Evolutionary conservation across 2,797 vertebrate genomes (phyloP), one percentile per base, ranked within the genome.

Genomic region (Notamacropus eugenii): DNA sequence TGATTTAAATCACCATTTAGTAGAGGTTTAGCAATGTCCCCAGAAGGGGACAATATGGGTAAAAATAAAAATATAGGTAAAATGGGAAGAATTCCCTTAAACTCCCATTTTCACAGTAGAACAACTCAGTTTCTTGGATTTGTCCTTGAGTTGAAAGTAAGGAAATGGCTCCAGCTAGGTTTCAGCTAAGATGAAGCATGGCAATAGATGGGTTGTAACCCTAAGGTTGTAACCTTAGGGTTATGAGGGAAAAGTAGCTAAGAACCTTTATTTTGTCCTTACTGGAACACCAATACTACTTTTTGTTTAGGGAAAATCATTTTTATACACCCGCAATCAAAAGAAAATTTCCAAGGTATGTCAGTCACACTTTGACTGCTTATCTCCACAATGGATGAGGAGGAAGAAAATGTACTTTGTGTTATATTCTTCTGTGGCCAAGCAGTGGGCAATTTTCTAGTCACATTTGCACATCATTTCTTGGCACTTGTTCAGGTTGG

Each of bases 391-490:
- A 87, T 99, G 57, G 10, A 99, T 98, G 62, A 99, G 98, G 27
- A 99, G 99, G 99, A 99, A 99, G 9, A 99, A 27, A 74, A 99
- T 97, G 46, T 99, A 99, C 97, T 98, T 99, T 2, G n/a, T 40
- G 5, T 98, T 98, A 98, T 99, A 99, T 4, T 99, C 98, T 5
- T 99, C 98, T 96, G 96, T 98, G 93, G 98, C 98, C 95, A 99
- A 98, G 96, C 99, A 99, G 96, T 98, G 98, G 93, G 99, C 99
- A 54, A 99, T 98, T 57, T 99, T 98, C 95, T 98, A 98, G 98
- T 99, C 99, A 96, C 99, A 99, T 96, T 98, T 98, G 98, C 99
- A 99, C 57, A 99, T 97, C 94, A 99, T 97, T 98, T 99, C 99
- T 97, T 99, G 99, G 98, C 99, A 99, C 90, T 96, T 98, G 97